phyloP scores from a whole-genome alignment of 2,113 vertebrate genomes.

The Gasterosteus aculeatus region DNA sequence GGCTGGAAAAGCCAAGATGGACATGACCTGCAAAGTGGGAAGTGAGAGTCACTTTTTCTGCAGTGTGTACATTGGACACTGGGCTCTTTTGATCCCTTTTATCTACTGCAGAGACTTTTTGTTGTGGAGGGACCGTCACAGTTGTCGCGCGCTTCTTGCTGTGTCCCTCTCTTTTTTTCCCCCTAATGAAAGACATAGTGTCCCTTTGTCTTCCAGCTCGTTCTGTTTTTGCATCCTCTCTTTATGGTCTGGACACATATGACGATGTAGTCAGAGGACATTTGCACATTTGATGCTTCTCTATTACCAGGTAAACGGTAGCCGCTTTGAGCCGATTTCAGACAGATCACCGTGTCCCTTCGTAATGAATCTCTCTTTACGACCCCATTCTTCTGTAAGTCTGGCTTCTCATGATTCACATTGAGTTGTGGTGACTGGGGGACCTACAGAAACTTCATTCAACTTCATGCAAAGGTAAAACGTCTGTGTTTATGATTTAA shows the following conservation, averaged over 20 bases:
- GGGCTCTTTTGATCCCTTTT: neutral
- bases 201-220: neutral
- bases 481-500: slow-evolving; percentile 52
- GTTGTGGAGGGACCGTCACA: neutral
- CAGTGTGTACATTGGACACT: neutral
- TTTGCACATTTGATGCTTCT: slow-evolving; percentile 14
- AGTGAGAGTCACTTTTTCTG: slow-evolving; percentile 23
- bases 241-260: neutral
- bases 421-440: slow-evolving; percentile 27
- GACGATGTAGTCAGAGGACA: slow-evolving; percentile 3
- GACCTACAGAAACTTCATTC: slow-evolving; percentile 51
- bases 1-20: slow-evolving; percentile 59
- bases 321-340: slow-evolving; percentile 9
- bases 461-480: slow-evolving; percentile 42
- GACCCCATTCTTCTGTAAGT: slow-evolving; percentile 13
- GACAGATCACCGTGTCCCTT: slow-evolving; percentile 23
- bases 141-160: neutral
- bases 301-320: slow-evolving; percentile 28
- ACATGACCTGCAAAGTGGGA: slow-evolving; percentile 25
- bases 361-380: neutral
- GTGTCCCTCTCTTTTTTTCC: neutral
- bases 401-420: slow-evolving; percentile 44
- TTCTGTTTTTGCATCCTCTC: neutral
- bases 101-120: neutral
- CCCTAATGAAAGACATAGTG: neutral